Evolutionary conservation across 1,140 invertebrate species (phyloP).

Genomic region (Pseudomyrmex concolor): DNA sequence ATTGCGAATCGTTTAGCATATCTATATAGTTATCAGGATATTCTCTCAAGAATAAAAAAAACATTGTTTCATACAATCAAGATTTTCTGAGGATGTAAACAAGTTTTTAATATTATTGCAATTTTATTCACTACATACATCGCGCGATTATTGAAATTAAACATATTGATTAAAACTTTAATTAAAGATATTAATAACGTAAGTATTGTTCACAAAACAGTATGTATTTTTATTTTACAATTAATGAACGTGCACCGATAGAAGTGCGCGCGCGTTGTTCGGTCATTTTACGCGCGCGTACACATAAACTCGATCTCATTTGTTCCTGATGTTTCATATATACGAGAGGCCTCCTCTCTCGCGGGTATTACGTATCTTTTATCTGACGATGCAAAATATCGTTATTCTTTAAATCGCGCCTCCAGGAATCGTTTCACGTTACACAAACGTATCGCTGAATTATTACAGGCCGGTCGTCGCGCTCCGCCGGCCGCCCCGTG

Average conservation of each 20-base stretch:
- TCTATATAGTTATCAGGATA: too few species aligned
- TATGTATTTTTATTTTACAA: slow-evolving; percentile 14
- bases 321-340: too few species aligned
- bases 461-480: neutral
- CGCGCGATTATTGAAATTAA: neutral
- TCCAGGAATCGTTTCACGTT: slow-evolving; percentile 49
- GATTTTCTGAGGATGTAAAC: too few species aligned
- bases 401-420: slow-evolving; percentile 46
- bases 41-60: too few species aligned
- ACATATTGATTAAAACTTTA: slow-evolving; percentile 13
- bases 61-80: too few species aligned
- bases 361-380: slow-evolving; percentile 10
- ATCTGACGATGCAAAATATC: slow-evolving; percentile 28
- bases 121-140: slow-evolving; percentile 1
- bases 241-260: neutral
- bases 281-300: neutral
- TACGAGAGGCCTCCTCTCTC: neutral
- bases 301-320: neutral
- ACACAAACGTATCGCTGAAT: slow-evolving; percentile 39
- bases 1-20: too few species aligned
- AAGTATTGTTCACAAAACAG: neutral
- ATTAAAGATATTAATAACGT: neutral
- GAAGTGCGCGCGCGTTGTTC: neutral
- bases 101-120: too few species aligned
- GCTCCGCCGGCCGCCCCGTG: neutral